Percentiles rank a stretch among this genome's conserved stretches.
Evolutionary conservation across 2,888 invertebrate genomes (phyloP).

Genomic region (Ellobium chinense): DNA sequence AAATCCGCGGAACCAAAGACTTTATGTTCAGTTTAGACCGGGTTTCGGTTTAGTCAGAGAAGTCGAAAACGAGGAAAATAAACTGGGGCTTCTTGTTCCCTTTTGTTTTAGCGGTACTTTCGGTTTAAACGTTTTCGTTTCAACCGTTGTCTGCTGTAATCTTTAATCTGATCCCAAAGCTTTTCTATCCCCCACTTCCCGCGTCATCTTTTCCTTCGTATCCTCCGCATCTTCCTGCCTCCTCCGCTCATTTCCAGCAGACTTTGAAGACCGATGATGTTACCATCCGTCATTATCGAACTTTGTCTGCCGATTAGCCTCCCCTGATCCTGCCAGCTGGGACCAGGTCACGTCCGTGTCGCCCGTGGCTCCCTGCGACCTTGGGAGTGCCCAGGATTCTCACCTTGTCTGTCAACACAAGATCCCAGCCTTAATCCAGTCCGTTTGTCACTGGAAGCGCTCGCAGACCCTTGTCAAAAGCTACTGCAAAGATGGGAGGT

Average conservation of each 20-base stretch:
- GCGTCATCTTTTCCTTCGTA: conserved; percentile 8
- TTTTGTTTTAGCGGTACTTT: too few relatives aligned
- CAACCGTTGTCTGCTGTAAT: conserved; percentile 18
- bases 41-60: too few relatives aligned
- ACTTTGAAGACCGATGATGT: conserved; percentile 35
- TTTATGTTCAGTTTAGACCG: too few relatives aligned
- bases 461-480: conserved; percentile 33
- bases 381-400: conserved; percentile 37
- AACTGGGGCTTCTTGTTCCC: too few relatives aligned
- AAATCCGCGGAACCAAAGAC: too few relatives aligned
- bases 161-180: too few relatives aligned
- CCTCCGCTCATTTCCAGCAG: not conserved
- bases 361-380: conserved; percentile 21
- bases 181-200: too few relatives aligned
- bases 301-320: conserved; percentile 40
- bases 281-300: conserved; percentile 25
- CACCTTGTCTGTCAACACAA: conserved; percentile 36
- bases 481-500: conserved; percentile 19
- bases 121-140: too few relatives aligned
- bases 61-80: too few relatives aligned
- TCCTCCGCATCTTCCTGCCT: not conserved
- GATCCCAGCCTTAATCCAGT: conserved; percentile 23
- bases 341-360: conserved; percentile 27
- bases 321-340: conserved; percentile 8
- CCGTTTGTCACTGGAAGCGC: conserved; percentile 37